These are phyloP conservation scores for Atrichornis clamosus DNA, from an alignment of 2,113 vertebrate species.

Conservation along the genomic window DNA sequence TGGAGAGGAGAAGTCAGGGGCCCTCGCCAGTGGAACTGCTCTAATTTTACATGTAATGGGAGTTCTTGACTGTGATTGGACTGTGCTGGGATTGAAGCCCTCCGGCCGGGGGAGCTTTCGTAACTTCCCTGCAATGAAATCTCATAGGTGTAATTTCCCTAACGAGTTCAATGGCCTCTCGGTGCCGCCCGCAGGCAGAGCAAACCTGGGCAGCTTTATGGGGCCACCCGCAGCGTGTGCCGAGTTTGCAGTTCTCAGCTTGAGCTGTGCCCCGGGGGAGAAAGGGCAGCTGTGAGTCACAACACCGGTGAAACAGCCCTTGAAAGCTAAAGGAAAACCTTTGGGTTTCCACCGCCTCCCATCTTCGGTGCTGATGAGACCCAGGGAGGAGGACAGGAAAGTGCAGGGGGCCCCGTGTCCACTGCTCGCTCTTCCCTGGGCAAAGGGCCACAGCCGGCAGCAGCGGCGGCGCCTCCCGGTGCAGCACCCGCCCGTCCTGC, in stretches of 20 bases:
- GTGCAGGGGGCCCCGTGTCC: fast-evolving
- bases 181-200: fast-evolving
- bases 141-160: not conserved
- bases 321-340: not conserved
- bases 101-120: not conserved
- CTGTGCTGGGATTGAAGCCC: not conserved
- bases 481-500: not conserved
- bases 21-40: not conserved
- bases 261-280: not conserved
- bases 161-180: not conserved
- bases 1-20: not conserved
- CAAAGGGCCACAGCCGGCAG: not conserved
- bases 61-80: not conserved
- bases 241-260: not conserved
- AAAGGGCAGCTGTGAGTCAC: not conserved
- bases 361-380: fast-evolving
- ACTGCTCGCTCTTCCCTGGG: not conserved
- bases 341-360: fast-evolving
- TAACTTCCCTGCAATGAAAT: not conserved
- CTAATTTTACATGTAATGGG: not conserved
- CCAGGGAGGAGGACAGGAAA: not conserved
- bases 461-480: not conserved
- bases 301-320: not conserved
- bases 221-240: fast-evolving
- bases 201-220: not conserved